Base-by-base conservation (phyloP, 2,797 vertebrate genomes). In the Mormyrops attenuatus region DNA sequence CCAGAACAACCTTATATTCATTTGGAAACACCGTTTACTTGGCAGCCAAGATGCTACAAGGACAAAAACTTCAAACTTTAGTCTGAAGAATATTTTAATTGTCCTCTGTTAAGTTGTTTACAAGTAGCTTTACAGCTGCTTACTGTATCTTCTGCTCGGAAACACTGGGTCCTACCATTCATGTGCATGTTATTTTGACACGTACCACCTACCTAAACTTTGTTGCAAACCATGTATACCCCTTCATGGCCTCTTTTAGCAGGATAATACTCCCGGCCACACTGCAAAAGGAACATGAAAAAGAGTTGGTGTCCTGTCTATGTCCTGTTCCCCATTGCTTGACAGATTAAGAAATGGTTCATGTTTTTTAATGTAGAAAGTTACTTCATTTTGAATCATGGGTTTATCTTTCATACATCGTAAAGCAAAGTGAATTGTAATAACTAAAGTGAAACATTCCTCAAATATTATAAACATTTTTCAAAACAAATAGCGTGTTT, bases 391-490 rank as follows among this genome's bases (percentile, higher is more conserved):
- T 91, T 91, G 89, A 92, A 89, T 92, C 90, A 91, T 34, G 90
- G 89, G 88, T 92, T 88, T 93, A 93, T 95, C 91, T 94, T 95
- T 94, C 93, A 94, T 93, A 86, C 80, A 41, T 77, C 82, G 90
- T 94, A 90, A 94, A 94, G 93, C 89, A 90, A 80, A 91, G 91
- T 92, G 50, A 91, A 92, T 89, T 69, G 20, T 57, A 89, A 92
- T 88, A 55, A 84, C 47, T 84, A 73, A 41, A 88, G 53, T 57
- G 34, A 89, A 90, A 84, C 88, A 38, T 89, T 90, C 88, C 90
- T 89, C 91, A 89, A 85, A 90, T 26, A 38, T 86, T 90, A 84
- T 91, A 89, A 89, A 50, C 89, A 49, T 84, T 92, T 93, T 91
- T 89, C 77, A 90, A 88, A 90, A 90, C 89, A 92, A 73, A 90